These are phyloP conservation scores for Echinops telfairi DNA, from an alignment of 2,113 vertebrate genomes.

Conservation along the genomic window DNA sequence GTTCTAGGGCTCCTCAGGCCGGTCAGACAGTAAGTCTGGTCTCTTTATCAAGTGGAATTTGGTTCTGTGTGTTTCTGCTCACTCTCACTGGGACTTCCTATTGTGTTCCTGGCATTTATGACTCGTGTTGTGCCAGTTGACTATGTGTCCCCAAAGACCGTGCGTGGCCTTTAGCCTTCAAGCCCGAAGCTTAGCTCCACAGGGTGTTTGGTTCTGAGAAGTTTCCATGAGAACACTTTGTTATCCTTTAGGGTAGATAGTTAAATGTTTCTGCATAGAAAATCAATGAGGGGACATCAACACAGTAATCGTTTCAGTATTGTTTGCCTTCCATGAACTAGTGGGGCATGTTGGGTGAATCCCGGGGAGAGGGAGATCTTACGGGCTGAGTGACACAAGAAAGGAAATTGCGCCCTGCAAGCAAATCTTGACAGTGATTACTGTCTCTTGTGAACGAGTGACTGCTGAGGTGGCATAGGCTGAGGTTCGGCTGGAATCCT, in stretches of 20 bases:
- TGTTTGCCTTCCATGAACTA: background rate
- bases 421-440: background rate
- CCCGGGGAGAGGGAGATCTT: background rate
- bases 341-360: too few species aligned
- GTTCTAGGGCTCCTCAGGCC: background rate
- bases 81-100: background rate
- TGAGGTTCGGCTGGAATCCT: background rate
- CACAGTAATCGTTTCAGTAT: background rate
- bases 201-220: background rate
- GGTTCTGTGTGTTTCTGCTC: background rate
- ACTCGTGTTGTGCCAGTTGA: background rate
- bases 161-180: background rate
- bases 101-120: background rate
- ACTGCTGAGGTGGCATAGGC: background rate
- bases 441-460: background rate
- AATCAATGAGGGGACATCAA: background rate
- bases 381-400: background rate
- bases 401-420: background rate
- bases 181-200: background rate
- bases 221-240: background rate
- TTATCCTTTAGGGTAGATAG: slow-evolving; percentile 30
- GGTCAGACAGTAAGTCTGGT: background rate
- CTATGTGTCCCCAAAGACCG: background rate
- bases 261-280: background rate
- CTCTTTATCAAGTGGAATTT: background rate